A percentile compares a stretch with the other conserved stretches of the same genome.
These are phyloP conservation scores for Scaeva pyrastri DNA, from an alignment of 2,888 invertebrate genomes.

Conservation along the genomic window DNA sequence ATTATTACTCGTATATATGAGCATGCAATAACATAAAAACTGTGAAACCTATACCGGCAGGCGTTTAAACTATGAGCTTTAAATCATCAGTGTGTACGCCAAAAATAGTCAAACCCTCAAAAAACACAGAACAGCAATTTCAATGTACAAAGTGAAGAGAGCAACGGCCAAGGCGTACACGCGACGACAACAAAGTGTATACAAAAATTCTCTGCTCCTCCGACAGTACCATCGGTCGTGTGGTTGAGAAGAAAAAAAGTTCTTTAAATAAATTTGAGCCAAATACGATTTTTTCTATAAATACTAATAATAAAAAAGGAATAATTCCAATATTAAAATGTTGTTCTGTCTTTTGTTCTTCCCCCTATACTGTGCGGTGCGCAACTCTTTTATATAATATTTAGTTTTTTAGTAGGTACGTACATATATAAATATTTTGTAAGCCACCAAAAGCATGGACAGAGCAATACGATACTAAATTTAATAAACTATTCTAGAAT, in stretches of 20 bases:
- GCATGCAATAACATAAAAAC: no score
- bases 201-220: slow-evolving; percentile 29
- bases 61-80: background rate
- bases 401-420: slow-evolving; percentile 11
- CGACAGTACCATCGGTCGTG: slow-evolving; percentile 25
- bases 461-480: background rate
- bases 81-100: slow-evolving; percentile 39
- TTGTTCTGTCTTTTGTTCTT: slow-evolving; percentile 55
- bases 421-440: background rate
- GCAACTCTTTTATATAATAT: slow-evolving; percentile 66
- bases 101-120: slow-evolving; percentile 58
- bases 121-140: slow-evolving; percentile 10
- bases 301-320: slow-evolving; percentile 57
- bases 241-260: slow-evolving; percentile 51
- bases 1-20: no score
- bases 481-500: slow-evolving; percentile 10
- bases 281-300: slow-evolving; percentile 70
- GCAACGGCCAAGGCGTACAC: slow-evolving; percentile 70
- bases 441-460: slow-evolving; percentile 13
- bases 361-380: slow-evolving; percentile 26
- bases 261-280: slow-evolving; percentile 84
- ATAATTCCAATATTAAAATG: slow-evolving; percentile 27
- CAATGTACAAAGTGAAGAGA: slow-evolving; percentile 47
- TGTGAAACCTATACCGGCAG: no score
- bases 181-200: slow-evolving; percentile 56